Base-by-base conservation (phyloP, 2,888 invertebrate genomes). In the Anoncus sp. region DNA sequence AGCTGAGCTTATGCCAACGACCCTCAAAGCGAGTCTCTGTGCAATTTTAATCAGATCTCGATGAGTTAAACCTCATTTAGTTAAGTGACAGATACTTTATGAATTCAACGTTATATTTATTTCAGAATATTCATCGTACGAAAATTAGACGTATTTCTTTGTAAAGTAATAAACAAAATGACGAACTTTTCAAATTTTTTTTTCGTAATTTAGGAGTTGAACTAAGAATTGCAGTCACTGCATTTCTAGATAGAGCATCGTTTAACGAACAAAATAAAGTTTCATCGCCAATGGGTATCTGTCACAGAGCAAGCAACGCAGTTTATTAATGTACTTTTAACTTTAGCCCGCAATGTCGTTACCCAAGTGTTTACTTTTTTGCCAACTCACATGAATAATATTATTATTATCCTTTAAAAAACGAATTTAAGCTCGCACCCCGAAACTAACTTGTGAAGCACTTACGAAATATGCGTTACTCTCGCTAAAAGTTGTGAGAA, bases 321-420 rank as follows among this genome's bases (percentile, higher is more conserved):
- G 35, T 63, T 47, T 4, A 10, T 53, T 45, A 20, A 55, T 14
- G 10, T 31, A 31, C 45, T 43, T 57, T 45, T 0, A 18, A 35
- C 31, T 43, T 31, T 18, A 20, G 7, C 31, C n/a, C 9, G n/a
- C n/a, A 55, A 55, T 67, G 7, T 67, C 5, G 43, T 66, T 66
- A 43, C 24, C 18, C n/a, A 55, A 31, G 55, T 45, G 20, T 55
- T 67, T 31, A 35, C 55, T 55, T 57, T 9, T 55, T 57, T 35
- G 55, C 9, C 22, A 20, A 31, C 20, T 45, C 43, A 31, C 10
- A 55, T 18, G 10, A 53, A 40, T 14, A 55, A 10, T 43, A 43
- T 67, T 31, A 45, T 45, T 27, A 57, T 67, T 43, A 55, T 3
- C 9, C 20, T 45, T 35, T 6, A 14, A 31, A 60, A 40, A 53